Base-by-base conservation (phyloP, 2,113 vertebrate genomes). In the Ardeotis arabs region DNA sequence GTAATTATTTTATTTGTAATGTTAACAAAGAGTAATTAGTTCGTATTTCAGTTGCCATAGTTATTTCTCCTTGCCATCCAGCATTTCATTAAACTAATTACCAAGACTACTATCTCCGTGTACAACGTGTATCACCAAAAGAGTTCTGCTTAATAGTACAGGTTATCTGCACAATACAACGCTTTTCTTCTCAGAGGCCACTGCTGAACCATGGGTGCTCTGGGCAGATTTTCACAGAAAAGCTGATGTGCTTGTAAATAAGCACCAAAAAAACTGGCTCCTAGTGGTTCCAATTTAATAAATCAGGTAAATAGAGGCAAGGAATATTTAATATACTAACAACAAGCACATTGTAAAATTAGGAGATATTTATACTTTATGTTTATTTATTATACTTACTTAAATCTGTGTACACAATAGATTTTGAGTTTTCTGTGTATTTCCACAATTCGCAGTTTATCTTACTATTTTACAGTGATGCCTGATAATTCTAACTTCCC, bases 401-500 rank as follows among this genome's bases (percentile, higher is more conserved):
- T 72, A 87, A 89, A 60, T 86, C 68, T 86, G 41, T 56, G 8
- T 74, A 60, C 55, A 33, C 50, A 45, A 10, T 11, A 41, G 45
- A 53, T 69, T 80, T 75, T 87, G n/a, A 31, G 55, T 86, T 58
- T 92, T 59, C 27, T 45, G 25, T 74, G n/a, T 84, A 47, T 94
- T 95, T 93, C 83, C 50, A 67, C 62, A 78, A n/a, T 94, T 96
- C 83, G 76, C 87, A 95, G 89, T 95, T 95, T 94, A 66, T 98
- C 91, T 97, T 84, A 96, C 93, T 95, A 2, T 97, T 92, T 98
- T 96, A 47, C 98, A 99, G 99, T 99, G 97, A 97, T 99, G 98
- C 99, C 99, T 75, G 99, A 99, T 93, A 99, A 99, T 94, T 98
- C 99, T 27, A 99, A 98, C 95, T 99, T 99, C 83, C 98, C 99